Base-by-base conservation (phyloP, 2,797 vertebrate genomes). In the Fratercula arctica region DNA sequence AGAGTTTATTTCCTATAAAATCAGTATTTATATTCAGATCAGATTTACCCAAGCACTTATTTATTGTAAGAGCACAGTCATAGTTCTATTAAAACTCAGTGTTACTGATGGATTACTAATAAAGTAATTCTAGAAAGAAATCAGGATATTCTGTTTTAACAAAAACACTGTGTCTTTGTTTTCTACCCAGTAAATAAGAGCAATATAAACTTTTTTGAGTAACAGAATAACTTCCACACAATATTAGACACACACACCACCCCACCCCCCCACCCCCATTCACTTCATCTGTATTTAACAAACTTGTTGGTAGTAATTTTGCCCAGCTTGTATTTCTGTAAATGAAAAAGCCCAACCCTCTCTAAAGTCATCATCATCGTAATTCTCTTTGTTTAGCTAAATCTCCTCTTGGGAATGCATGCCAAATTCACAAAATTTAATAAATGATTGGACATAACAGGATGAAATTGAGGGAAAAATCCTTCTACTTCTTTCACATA, bases 261-360 rank as follows among this genome's bases (percentile, higher is more conserved):
- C 35, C 35, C 35, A 35, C 35, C 1, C 7, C 35, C 1, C 7
- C 35, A 35, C 1, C 7, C 51, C 9, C 1, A 13, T 46, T 45
- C 20, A 17, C 3, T 72, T 87, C 23, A 45, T 3, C 5, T 53
- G 6, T 33, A 72, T 82, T 81, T 87, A 70, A 68, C 25, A 86
- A 43, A n/a, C 28, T 64, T 59, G 0, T 5, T 11, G 6, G 10
- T 6, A 75, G 24, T 43, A 48, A n/a, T 72, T 75, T 83, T 60
- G 8, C 37, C 19, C 12, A 20, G 33, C 28, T 50, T 63, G 3
- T 45, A 28, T 72, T 88, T 88, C 50, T 57, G 25, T 61, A 89
- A 78, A 73, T 54, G 67, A 48, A 24, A 72, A 29, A 9, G 0
- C 10, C 13, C 6, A 67, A 33, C 11, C 11, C 21, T 45, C 7